Percentiles rank a stretch among this genome's conserved stretches.
phyloP scores from a whole-genome alignment of 2,797 vertebrate species.

The Pseudopleuronectes americanus region DNA sequence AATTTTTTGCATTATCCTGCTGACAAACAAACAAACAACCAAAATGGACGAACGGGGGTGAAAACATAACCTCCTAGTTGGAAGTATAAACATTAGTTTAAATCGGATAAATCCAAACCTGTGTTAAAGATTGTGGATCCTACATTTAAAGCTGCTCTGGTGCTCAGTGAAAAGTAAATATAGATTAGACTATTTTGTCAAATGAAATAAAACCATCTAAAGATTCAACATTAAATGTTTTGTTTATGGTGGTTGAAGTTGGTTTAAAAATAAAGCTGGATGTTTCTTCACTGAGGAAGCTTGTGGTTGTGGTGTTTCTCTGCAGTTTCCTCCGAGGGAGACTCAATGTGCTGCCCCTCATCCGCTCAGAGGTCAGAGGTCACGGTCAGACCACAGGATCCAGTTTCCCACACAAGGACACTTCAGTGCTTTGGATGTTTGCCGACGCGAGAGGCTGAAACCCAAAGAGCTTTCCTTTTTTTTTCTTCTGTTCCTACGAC shows the following conservation, averaged over 20 bases:
- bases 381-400: slow-evolving; percentile 25
- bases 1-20: too few species aligned
- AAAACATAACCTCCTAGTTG: too few species aligned
- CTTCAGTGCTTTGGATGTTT: slow-evolving; percentile 5
- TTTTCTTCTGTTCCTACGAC: neutral
- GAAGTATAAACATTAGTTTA: too few species aligned
- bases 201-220: neutral
- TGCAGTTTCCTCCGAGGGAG: slow-evolving; percentile 13
- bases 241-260: neutral
- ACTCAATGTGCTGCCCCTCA: slow-evolving; percentile 10
- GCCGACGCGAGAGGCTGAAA: neutral
- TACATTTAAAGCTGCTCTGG: too few species aligned
- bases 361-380: slow-evolving; percentile 38
- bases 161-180: neutral
- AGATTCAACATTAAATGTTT: too few species aligned
- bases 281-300: neutral
- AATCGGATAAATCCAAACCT: too few species aligned
- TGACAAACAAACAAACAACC: too few species aligned
- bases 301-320: neutral
- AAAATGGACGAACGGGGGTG: too few species aligned
- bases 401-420: slow-evolving; percentile 10
- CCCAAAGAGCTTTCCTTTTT: neutral
- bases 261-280: too few species aligned
- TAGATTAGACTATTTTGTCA: neutral
- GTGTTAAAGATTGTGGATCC: too few species aligned